Evolutionary conservation across 2,888 invertebrate species (phyloP).

Genomic region (Amphipyra berbera): DNA sequence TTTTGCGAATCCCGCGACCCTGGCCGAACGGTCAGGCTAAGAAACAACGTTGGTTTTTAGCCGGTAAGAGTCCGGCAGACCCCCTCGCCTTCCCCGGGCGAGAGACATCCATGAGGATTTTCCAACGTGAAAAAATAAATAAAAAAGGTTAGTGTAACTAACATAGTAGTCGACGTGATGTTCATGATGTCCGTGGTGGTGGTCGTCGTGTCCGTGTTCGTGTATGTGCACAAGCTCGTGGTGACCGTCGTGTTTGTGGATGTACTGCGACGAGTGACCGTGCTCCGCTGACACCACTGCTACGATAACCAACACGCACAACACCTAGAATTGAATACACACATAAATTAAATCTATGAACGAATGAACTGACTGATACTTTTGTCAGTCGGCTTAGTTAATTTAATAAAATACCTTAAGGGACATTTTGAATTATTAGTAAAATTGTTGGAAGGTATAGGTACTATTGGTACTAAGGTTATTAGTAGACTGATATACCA

Average conservation of each 20-base stretch:
- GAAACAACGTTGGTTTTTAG: no score
- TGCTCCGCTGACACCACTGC: conserved; percentile 66
- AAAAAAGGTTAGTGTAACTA: conserved; percentile 25
- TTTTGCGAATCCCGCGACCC: no score
- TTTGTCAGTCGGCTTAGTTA: not conserved
- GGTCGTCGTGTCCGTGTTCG: conserved; percentile 12
- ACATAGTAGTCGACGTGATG: conserved; percentile 59
- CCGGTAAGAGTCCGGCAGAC: no score
- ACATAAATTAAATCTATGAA: not conserved
- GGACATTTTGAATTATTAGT: conserved; percentile 50
- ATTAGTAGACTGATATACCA: conserved; percentile 50
- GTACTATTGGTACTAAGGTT: not conserved
- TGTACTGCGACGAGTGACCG: conserved; percentile 76
- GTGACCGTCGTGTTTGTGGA: conserved; percentile 53
- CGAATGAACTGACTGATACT: no score
- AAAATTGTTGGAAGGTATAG: conserved; percentile 1
- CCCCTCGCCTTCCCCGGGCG: no score
- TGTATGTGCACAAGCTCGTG: conserved; percentile 10
- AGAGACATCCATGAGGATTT: no score
- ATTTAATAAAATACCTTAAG: conserved; percentile 49
- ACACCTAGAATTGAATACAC: conserved; percentile 41
- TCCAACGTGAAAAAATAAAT: no score
- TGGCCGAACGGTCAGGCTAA: no score
- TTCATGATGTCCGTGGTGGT: no score
- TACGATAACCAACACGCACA: conserved; percentile 25